phyloP scores from a whole-genome alignment of 2,797 vertebrate species.

The Kryptolebias ocellatus region DNA sequence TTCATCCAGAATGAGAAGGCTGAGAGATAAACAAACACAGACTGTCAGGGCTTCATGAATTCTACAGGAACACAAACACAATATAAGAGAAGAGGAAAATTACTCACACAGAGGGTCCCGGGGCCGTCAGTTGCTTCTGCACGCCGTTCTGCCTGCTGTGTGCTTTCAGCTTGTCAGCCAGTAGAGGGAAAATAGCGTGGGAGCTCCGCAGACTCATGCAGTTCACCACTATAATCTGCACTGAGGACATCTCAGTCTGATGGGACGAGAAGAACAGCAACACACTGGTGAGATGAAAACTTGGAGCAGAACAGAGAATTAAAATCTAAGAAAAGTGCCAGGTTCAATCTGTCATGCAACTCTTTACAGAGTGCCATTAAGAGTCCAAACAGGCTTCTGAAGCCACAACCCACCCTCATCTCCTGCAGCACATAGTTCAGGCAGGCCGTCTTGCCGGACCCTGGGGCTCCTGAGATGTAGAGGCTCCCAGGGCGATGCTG shows the following conservation, averaged over 20 bases:
- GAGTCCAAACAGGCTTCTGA: too few species aligned
- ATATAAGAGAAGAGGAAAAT: too few species aligned
- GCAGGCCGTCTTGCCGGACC: conserved; percentile 94
- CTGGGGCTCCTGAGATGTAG: conserved; percentile 93
- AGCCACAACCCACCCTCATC: conserved; percentile 68
- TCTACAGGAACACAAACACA: neutral
- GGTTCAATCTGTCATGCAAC: too few species aligned
- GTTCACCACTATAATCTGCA: conserved; percentile 87
- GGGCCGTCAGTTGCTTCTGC: conserved; percentile 82
- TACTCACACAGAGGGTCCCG: conserved; percentile 90
- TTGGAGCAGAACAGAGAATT: neutral
- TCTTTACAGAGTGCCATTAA: too few species aligned
- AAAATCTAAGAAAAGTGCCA: too few species aligned
- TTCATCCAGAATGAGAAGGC: conserved; percentile 93
- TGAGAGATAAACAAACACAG: conserved; percentile 43
- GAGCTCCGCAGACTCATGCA: conserved; percentile 92
- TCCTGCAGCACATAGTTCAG: conserved; percentile 88
- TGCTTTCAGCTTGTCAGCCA: conserved; percentile 83
- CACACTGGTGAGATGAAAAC: neutral
- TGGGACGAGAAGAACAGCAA: rapidly evolving
- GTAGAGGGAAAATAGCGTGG: conserved; percentile 86
- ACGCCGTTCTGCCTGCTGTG: conserved; percentile 71
- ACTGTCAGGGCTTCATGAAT: neutral
- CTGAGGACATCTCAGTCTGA: conserved; percentile 80
- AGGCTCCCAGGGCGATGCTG: conserved; percentile 85